phyloP scores from a whole-genome alignment of 1,140 invertebrate species.

The Riptortus pedestris region DNA sequence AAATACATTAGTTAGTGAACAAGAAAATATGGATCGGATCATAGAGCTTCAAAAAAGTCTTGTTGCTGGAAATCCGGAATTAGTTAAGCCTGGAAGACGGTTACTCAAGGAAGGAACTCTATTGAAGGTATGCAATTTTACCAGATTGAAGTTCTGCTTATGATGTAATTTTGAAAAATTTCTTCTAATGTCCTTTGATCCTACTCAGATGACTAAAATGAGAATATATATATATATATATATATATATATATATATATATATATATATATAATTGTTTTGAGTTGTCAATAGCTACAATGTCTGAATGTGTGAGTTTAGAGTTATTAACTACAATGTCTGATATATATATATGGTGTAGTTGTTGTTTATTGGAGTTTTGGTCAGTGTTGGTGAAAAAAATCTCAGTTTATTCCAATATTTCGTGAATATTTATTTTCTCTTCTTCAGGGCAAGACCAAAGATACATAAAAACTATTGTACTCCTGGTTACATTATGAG shows the following conservation, averaged over 20 bases:
- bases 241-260: neutral
- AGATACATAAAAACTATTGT: too few relatives aligned
- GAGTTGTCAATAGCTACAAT: neutral
- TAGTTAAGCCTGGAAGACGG: constrained; percentile 55
- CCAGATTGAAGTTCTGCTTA: neutral
- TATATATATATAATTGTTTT: too few relatives aligned
- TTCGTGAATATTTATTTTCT: too few relatives aligned
- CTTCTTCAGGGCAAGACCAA: too few relatives aligned
- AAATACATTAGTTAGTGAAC: constrained; percentile 56
- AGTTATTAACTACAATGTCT: too few relatives aligned
- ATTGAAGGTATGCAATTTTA: constrained; percentile 44
- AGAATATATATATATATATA: neutral
- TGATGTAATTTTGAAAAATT: neutral
- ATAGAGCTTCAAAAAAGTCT: constrained; percentile 55
- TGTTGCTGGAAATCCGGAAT: constrained; percentile 45
- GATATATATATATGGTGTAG: too few relatives aligned
- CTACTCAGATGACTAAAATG: neutral
- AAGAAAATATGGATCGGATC: constrained; percentile 58
- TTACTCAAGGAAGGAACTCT: constrained; percentile 59
- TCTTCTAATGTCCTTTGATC: too few relatives aligned
- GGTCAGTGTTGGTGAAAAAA: too few relatives aligned
- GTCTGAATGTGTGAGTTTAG: too few relatives aligned
- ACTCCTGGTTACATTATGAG: too few relatives aligned
- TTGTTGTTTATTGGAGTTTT: too few relatives aligned
- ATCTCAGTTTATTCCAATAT: too few relatives aligned